Evolutionary conservation across 2,797 vertebrate genomes (phyloP).

Genomic region (Trichosurus vulpecula): DNA sequence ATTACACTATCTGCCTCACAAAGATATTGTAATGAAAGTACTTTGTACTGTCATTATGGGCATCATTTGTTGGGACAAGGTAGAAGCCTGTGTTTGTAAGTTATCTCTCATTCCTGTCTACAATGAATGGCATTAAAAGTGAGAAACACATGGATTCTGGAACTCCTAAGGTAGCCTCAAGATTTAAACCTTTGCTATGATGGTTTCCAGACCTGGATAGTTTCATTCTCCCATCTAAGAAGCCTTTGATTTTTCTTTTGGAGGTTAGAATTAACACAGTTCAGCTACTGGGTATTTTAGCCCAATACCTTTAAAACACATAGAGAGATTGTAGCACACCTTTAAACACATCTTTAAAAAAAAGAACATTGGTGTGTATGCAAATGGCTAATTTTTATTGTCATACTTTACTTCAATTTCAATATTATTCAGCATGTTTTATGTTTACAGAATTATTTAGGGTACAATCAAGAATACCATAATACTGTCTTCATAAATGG

Average conservation of each 20-base stretch:
- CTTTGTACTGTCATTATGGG: not conserved
- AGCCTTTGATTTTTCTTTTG: conserved; percentile 49
- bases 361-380: conserved; percentile 64
- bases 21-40: not conserved
- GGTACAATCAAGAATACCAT: conserved; percentile 75
- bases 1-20: not conserved
- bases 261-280: conserved; percentile 37
- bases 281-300: conserved; percentile 42
- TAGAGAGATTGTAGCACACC: not conserved
- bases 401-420: conserved; percentile 74
- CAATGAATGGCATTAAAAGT: conserved; percentile 29
- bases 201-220: conserved; percentile 26
- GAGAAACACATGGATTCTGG: conserved; percentile 18
- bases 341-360: conserved; percentile 67
- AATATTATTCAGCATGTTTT: conserved; percentile 69
- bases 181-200: not conserved
- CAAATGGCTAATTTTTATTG: conserved; percentile 68
- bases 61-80: not conserved
- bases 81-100: conserved; percentile 3
- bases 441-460: conserved; percentile 79
- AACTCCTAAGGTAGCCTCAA: conserved; percentile 37
- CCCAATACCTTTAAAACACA: conserved; percentile 50
- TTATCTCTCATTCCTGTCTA: conserved; percentile 31
- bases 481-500: conserved; percentile 74
- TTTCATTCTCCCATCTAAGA: conserved; percentile 34